phyloP scores from a whole-genome alignment of 2,113 vertebrate genomes.

The Montifringilla adamsi region DNA sequence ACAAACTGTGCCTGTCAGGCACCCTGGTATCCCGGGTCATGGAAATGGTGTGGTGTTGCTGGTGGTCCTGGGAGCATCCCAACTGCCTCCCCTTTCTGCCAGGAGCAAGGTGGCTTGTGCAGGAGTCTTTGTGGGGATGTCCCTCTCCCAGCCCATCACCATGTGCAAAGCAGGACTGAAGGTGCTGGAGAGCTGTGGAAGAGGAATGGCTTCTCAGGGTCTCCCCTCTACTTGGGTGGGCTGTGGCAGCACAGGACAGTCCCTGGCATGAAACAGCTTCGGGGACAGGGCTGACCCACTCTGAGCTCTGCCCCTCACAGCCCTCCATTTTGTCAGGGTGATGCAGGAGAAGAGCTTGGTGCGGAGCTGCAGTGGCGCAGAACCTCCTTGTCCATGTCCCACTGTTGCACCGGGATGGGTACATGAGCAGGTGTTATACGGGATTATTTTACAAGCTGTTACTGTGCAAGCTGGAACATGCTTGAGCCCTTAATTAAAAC shows the following conservation, averaged over 20 bases:
- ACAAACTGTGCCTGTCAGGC: neutral
- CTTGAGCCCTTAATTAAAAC: neutral
- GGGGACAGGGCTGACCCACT: neutral
- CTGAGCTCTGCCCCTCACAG: neutral
- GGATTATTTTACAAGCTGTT: neutral
- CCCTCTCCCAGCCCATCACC: neutral
- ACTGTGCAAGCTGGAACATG: neutral
- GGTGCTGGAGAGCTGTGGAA: neutral
- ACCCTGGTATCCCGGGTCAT: neutral
- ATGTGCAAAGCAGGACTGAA: neutral
- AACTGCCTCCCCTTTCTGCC: neutral
- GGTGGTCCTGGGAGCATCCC: neutral
- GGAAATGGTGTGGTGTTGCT: neutral
- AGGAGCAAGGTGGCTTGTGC: neutral
- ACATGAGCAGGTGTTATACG: rapidly evolving
- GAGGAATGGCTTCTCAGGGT: rapidly evolving
- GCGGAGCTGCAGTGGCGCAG: rapidly evolving
- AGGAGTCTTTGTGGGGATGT: neutral
- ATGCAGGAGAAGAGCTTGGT: neutral
- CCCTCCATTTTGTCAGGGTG: neutral
- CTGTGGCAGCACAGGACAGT: neutral
- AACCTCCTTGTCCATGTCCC: neutral
- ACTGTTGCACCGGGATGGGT: neutral
- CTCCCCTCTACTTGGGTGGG: rapidly evolving
- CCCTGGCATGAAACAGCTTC: neutral